These are phyloP conservation scores for Acrossocheilus wenchowensis DNA, from an alignment of 2,797 vertebrate genomes.

Conservation along the genomic window DNA sequence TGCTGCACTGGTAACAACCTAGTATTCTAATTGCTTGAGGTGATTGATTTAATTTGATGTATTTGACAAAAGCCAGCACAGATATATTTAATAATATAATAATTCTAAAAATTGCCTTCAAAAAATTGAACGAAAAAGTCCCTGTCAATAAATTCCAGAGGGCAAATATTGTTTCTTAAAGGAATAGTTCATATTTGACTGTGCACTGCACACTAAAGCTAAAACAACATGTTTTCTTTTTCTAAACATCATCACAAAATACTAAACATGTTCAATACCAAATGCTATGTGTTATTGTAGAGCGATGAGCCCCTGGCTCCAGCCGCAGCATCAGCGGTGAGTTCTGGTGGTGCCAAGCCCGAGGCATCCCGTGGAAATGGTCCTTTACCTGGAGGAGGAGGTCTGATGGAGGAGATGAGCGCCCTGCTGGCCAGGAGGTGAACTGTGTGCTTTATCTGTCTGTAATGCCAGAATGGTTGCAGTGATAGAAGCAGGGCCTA, in stretches of 20 bases:
- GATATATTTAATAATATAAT: neutral
- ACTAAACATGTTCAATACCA: neutral
- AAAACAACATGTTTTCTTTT: neutral
- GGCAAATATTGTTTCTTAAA: too few relatives aligned
- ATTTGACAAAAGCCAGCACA: neutral
- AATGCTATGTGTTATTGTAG: constrained; percentile 68
- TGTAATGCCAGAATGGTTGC: neutral
- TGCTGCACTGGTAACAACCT: too few relatives aligned
- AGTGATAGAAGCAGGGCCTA: neutral
- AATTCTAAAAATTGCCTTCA: neutral
- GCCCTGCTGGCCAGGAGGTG: constrained; percentile 97
- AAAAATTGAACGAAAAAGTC: neutral
- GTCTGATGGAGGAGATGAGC: constrained; percentile 99
- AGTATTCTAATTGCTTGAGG: too few relatives aligned
- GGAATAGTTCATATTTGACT: neutral
- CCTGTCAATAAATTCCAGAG: neutral
- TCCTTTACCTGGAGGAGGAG: constrained; percentile 90
- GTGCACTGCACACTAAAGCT: neutral
- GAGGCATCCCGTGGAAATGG: constrained; percentile 89
- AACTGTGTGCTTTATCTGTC: constrained; percentile 4
- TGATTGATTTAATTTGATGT: neutral
- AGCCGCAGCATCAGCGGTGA: constrained; percentile 67
- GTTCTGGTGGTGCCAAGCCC: constrained; percentile 80
- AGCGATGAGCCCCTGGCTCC: constrained; percentile 85
- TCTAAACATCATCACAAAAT: neutral